A percentile compares a stretch with the other conserved stretches of the same genome.
phyloP scores from a whole-genome alignment of 2,888 invertebrate genomes.

The Cosmopolites sordidus region DNA sequence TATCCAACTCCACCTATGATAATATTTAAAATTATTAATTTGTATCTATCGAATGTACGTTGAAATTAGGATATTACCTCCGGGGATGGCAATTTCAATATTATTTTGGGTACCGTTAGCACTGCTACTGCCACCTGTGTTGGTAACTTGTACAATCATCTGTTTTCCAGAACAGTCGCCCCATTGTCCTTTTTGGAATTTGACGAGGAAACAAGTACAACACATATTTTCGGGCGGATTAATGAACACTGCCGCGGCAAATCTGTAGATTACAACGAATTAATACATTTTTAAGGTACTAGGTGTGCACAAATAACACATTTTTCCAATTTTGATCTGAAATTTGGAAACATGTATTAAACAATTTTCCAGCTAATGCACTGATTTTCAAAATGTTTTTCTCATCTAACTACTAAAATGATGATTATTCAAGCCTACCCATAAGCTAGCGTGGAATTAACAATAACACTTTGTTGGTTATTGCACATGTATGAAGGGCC shows the following conservation, averaged over 20 bases:
- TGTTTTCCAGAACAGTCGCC: constrained; percentile 27
- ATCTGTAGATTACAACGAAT: no score
- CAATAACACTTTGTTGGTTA: constrained; percentile 19
- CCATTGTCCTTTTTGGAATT: constrained; percentile 24
- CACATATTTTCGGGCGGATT: constrained; percentile 29
- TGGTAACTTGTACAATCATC: constrained; percentile 31
- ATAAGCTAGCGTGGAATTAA: constrained; percentile 30
- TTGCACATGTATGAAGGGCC: constrained; percentile 24
- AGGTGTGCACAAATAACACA: no score
- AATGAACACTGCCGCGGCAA: constrained; percentile 29
- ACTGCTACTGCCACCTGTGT: constrained; percentile 27
- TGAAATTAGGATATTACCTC: no score
- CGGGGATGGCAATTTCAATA: constrained; percentile 32
- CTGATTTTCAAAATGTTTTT: no score
- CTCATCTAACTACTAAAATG: no score
- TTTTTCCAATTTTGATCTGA: no score
- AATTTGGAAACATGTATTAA: no score
- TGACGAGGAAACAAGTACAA: constrained; percentile 30
- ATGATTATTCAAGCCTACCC: no score
- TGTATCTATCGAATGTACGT: no score
- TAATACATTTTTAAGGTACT: no score
- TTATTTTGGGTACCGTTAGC: constrained; percentile 27
- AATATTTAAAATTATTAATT: no score
- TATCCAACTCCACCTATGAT: constrained; percentile 26
- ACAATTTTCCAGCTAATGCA: no score